phyloP scores from a whole-genome alignment of 2,797 vertebrate genomes.

The Poecile montanus region DNA sequence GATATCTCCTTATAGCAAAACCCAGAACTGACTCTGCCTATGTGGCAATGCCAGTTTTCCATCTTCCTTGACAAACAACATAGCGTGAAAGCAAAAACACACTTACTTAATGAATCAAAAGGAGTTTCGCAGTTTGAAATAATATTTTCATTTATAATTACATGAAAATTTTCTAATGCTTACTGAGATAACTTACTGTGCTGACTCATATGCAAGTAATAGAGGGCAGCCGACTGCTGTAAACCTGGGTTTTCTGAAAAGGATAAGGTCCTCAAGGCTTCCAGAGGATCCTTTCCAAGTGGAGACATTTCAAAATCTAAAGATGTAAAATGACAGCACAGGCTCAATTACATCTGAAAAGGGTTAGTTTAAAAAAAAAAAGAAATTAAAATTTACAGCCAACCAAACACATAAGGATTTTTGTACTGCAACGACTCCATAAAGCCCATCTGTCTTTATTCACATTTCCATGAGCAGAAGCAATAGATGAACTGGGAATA shows the following conservation, averaged over 20 bases:
- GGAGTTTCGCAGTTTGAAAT: not conserved
- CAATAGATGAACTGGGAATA: not conserved
- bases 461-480: not conserved
- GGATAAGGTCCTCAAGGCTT: constrained; percentile 76
- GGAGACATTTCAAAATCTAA: constrained; percentile 75
- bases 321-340: not conserved
- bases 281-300: constrained; percentile 68
- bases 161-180: not conserved
- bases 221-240: constrained; percentile 79
- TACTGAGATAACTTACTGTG: constrained; percentile 74
- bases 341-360: not conserved
- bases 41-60: not conserved
- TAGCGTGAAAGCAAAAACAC: not conserved
- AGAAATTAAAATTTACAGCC: not conserved
- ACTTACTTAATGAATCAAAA: not conserved
- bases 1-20: not conserved
- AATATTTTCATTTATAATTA: not conserved
- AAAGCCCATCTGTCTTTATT: not conserved
- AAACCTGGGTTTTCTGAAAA: constrained; percentile 77
- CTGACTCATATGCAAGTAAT: constrained; percentile 81
- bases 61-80: not conserved
- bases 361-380: not conserved
- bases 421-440: not conserved
- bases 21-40: not conserved
- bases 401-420: not conserved